phyloP scores from a whole-genome alignment of 2,888 invertebrate genomes.

The Acutogordius australiensis region DNA sequence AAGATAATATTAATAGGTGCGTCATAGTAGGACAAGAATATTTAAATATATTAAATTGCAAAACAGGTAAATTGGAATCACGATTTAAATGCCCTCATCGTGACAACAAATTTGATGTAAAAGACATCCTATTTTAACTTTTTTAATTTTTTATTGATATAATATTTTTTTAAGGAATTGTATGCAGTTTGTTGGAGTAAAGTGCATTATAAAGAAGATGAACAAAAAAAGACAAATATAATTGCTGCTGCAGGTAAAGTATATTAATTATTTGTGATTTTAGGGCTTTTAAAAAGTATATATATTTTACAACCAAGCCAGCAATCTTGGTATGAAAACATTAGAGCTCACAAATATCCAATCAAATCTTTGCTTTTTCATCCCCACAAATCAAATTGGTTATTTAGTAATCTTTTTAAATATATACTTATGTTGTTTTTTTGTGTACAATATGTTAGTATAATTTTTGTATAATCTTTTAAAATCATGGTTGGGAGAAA shows the following conservation, averaged over 20 bases:
- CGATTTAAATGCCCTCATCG: neutral
- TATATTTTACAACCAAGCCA: neutral
- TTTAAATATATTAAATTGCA: neutral
- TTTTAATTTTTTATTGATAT: neutral
- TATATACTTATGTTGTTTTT: no score
- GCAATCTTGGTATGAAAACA: slow-evolving; percentile 7
- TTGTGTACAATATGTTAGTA: no score
- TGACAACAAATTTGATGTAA: neutral
- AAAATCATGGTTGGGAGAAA: no score
- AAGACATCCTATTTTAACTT: neutral
- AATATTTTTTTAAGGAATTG: neutral
- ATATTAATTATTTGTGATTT: no score
- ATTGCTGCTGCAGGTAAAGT: neutral
- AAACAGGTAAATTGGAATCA: neutral
- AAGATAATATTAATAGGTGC: neutral
- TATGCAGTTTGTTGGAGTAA: neutral
- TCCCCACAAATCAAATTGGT: neutral
- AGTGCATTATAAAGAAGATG: slow-evolving; percentile 1
- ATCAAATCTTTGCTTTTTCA: neutral
- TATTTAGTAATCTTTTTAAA: neutral
- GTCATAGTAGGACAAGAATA: slow-evolving; percentile 10
- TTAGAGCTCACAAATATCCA: neutral
- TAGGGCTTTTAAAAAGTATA: neutral
- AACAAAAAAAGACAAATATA: slow-evolving; percentile 1
- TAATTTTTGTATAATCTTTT: no score